phyloP scores from a whole-genome alignment of 2,888 invertebrate species.

The Himalopsyche japonica region DNA sequence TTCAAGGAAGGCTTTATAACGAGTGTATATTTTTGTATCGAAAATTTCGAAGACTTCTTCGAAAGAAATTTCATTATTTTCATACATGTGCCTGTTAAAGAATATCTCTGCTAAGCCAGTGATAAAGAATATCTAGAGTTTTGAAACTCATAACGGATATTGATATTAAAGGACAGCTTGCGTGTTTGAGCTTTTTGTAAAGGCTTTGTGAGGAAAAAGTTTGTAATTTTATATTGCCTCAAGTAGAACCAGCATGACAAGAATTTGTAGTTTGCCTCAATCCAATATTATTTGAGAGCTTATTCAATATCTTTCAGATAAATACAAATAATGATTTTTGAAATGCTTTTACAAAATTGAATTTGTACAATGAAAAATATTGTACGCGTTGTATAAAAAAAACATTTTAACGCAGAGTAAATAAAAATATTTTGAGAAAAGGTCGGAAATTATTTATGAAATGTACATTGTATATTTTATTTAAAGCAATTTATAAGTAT shows the following conservation, averaged over 20 bases:
- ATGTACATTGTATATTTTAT: too few species aligned
- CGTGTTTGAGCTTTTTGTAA: not conserved
- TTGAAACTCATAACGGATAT: constrained; percentile 9
- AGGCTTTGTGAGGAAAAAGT: not conserved
- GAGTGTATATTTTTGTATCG: not conserved
- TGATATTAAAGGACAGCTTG: not conserved
- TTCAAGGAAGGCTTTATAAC: not conserved
- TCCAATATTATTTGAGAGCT: not conserved
- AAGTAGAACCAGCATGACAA: not conserved
- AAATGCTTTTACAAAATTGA: not conserved
- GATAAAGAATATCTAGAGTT: not conserved
- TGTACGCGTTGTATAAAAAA: not conserved
- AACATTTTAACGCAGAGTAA: too few species aligned
- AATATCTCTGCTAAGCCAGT: not conserved
- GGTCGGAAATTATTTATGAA: too few species aligned
- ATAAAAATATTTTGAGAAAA: too few species aligned
- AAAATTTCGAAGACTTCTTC: not conserved
- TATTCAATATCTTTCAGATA: too few species aligned
- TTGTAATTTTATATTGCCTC: not conserved
- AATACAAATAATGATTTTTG: not conserved
- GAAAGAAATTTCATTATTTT: not conserved
- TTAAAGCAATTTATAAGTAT: too few species aligned
- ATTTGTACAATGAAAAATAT: not conserved
- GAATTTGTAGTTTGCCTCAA: not conserved
- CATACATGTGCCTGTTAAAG: not conserved